phyloP scores from a whole-genome alignment of 2,888 invertebrate species.

The Thelaira solivaga region DNA sequence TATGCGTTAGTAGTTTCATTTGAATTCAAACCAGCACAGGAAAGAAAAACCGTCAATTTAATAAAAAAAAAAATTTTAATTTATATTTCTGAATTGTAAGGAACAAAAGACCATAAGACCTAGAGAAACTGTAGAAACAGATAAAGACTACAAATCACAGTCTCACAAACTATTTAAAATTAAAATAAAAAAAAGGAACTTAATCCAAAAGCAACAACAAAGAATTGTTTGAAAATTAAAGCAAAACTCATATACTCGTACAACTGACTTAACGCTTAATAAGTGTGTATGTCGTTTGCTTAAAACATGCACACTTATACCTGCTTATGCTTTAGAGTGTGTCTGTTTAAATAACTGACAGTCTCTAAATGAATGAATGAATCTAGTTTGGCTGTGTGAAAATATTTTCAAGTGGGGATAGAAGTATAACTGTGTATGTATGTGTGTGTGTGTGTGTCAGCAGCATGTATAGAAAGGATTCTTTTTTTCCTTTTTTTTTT shows the following conservation, averaged over 20 bases:
- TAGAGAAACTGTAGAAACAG: not conserved
- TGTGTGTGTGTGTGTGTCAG: not conserved
- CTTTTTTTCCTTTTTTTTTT: too few species aligned
- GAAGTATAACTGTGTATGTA: slow-evolving; percentile 17
- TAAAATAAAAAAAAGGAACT: not conserved
- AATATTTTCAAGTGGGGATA: too few species aligned
- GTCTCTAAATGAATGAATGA: slow-evolving; percentile 38
- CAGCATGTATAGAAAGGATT: not conserved
- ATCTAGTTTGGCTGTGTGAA: slow-evolving; percentile 15
- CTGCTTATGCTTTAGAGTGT: not conserved
- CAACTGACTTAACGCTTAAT: slow-evolving; percentile 31
- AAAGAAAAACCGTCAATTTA: slow-evolving; percentile 3
- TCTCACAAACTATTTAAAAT: slow-evolving; percentile 8
- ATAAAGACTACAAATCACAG: slow-evolving; percentile 2
- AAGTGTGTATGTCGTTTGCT: not conserved
- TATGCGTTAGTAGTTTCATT: slow-evolving; percentile 53
- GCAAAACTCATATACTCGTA: slow-evolving; percentile 31
- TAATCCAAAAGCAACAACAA: not conserved
- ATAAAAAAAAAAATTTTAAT: not conserved
- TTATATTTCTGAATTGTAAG: not conserved
- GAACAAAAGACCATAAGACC: not conserved
- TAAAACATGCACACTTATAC: not conserved
- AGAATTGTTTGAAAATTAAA: slow-evolving; percentile 51
- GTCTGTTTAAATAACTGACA: slow-evolving; percentile 34
- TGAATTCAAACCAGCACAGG: not conserved